Evolutionary conservation across 1,140 invertebrate species (phyloP).

Genomic region (Gyrodactylus bullatarudis): DNA sequence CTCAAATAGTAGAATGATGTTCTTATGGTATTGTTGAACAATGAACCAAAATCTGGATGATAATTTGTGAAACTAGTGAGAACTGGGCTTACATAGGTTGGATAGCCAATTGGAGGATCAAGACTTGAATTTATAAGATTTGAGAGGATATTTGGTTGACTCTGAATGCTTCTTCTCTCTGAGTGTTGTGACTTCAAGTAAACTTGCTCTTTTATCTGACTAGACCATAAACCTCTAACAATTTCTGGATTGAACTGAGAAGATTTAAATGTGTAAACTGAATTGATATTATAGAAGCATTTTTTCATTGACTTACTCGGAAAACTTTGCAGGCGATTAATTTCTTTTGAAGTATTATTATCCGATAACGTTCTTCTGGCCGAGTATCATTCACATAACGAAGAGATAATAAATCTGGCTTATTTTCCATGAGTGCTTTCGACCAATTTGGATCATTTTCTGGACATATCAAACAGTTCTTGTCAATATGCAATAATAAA

Average conservation of each 20-base stretch:
- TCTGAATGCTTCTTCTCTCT: constrained; percentile 82
- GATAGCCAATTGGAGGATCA: constrained; percentile 90
- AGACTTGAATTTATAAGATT: constrained; percentile 99
- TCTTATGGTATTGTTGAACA: no score
- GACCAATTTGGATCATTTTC: not conserved
- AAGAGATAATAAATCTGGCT: not conserved
- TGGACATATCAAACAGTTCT: not conserved
- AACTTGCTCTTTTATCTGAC: constrained; percentile 77
- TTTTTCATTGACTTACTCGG: not conserved
- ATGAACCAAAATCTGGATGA: constrained; percentile 43
- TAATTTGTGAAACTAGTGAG: constrained; percentile 84
- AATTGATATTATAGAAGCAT: no score
- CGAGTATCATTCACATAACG: not conserved
- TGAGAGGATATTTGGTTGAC: constrained; percentile 72
- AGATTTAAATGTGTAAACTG: no score
- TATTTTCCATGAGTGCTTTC: not conserved
- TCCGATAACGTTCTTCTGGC: not conserved
- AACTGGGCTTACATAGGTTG: constrained; percentile 88
- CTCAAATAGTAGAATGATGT: no score
- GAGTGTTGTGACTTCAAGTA: constrained; percentile 81
- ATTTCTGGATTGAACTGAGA: constrained; percentile 54
- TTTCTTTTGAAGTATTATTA: not conserved
- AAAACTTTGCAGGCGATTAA: not conserved
- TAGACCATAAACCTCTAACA: constrained; percentile 84
- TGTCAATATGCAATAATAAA: no score